Percentiles rank a stretch among this genome's conserved stretches.
Conservation (phyloP, 1,140 invertebrate genomes). For the Macrotrachela quadricornifera region DNA sequence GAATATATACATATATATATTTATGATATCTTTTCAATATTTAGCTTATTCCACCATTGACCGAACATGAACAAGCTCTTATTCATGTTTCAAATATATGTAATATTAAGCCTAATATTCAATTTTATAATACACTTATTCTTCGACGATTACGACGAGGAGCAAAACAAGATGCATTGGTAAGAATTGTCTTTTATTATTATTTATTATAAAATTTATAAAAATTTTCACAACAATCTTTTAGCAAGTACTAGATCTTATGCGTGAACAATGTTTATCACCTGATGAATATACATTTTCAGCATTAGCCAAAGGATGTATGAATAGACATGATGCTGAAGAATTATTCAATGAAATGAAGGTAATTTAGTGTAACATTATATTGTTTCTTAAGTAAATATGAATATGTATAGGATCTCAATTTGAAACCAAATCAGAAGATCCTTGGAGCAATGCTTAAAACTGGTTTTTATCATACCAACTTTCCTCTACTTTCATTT, state of each 20-base stretch:
- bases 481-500: no score
- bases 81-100: slow-evolving; percentile 37
- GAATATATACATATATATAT: no score
- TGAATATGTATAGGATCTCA: no score
- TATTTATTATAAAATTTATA: slow-evolving; percentile 3
- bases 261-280: slow-evolving; percentile 37
- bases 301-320: slow-evolving; percentile 53
- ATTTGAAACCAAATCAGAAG: no score
- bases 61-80: slow-evolving; percentile 42
- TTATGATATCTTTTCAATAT: no score
- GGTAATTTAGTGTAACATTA: no score
- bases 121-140: slow-evolving; percentile 65
- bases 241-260: slow-evolving; percentile 40
- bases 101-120: slow-evolving; percentile 45
- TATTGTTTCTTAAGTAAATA: no score
- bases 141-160: slow-evolving; percentile 37
- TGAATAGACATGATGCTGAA: slow-evolving; percentile 35
- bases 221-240: no score
- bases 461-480: no score
- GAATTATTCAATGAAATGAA: slow-evolving; percentile 47
- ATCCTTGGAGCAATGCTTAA: no score
- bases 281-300: slow-evolving; percentile 64
- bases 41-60: slow-evolving; percentile 37
- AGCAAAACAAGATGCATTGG: neutral
- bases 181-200: slow-evolving; percentile 5